Evolutionary conservation across 2,113 vertebrate species (phyloP).

Genomic region (Clarias magur): DNA sequence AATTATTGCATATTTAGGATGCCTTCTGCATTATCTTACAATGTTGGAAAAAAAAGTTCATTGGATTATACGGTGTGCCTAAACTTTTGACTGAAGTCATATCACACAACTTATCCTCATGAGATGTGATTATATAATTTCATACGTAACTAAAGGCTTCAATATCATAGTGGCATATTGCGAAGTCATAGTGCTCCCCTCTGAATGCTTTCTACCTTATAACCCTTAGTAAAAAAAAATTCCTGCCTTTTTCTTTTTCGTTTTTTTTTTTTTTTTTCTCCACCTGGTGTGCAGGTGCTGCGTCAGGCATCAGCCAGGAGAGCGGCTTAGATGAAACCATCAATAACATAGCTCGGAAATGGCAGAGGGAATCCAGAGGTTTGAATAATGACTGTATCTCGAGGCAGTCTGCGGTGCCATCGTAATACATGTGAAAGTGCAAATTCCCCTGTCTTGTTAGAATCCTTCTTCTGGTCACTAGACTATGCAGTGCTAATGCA

Average conservation of each 20-base stretch:
- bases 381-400: conserved; percentile 17
- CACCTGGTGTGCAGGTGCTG: not conserved
- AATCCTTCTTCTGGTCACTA: not conserved
- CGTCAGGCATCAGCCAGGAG: not conserved
- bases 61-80: too few relatives aligned
- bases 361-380: conserved; percentile 9
- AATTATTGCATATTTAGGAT: too few relatives aligned
- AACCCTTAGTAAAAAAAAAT: not conserved
- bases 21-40: too few relatives aligned
- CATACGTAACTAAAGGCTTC: not conserved
- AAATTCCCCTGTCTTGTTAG: not conserved
- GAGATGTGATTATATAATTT: not conserved
- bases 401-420: not conserved
- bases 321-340: conserved; percentile 20
- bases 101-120: too few relatives aligned
- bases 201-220: not conserved
- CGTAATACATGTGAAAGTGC: not conserved
- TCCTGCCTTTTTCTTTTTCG: not conserved
- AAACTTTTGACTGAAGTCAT: too few relatives aligned
- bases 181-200: not conserved
- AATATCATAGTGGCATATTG: not conserved
- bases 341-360: conserved; percentile 6
- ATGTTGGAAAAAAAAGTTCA: too few relatives aligned
- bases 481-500: conserved; percentile 6
- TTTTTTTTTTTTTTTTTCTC: not conserved